These are phyloP conservation scores for Calliopum simillimum DNA, from an alignment of 2,888 invertebrate species.

Conservation along the genomic window DNA sequence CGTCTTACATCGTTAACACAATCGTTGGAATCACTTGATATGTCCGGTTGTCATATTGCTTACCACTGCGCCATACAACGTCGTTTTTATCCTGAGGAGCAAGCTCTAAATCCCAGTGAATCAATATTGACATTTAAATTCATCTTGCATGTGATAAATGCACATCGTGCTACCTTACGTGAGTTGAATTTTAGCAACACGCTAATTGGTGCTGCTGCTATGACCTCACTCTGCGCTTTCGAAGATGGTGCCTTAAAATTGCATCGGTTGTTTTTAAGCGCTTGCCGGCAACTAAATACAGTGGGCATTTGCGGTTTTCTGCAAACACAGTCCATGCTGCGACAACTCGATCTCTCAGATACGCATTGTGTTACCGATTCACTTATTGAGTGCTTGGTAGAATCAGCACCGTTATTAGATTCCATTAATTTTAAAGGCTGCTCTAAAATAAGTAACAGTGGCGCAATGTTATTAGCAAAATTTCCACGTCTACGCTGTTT, in stretches of 20 bases:
- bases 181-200: slow-evolving; percentile 76
- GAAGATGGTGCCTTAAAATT: slow-evolving; percentile 67
- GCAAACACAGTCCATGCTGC: slow-evolving; percentile 70
- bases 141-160: slow-evolving; percentile 71
- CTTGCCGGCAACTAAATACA: slow-evolving; percentile 59
- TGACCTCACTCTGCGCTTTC: slow-evolving; percentile 71
- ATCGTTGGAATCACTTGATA: slow-evolving; percentile 72
- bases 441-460: slow-evolving; percentile 73
- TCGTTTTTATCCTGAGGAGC: slow-evolving; percentile 73
- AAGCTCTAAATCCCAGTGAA: slow-evolving; percentile 71
- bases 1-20: slow-evolving; percentile 74
- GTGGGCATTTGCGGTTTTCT: slow-evolving; percentile 55
- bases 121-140: slow-evolving; percentile 79
- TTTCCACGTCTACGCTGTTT: slow-evolving; percentile 71
- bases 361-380: slow-evolving; percentile 76
- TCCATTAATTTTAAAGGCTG: slow-evolving; percentile 75
- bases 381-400: slow-evolving; percentile 72
- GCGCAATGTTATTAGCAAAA: slow-evolving; percentile 70
- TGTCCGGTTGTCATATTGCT: slow-evolving; percentile 77
- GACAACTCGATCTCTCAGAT: slow-evolving; percentile 73
- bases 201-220: slow-evolving; percentile 74
- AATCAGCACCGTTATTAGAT: slow-evolving; percentile 71
- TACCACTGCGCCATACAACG: slow-evolving; percentile 77
- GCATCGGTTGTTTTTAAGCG: slow-evolving; percentile 54
- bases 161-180: slow-evolving; percentile 71